Conservation (phyloP, 2,888 invertebrate species). For the Agrochola circellaris region DNA sequence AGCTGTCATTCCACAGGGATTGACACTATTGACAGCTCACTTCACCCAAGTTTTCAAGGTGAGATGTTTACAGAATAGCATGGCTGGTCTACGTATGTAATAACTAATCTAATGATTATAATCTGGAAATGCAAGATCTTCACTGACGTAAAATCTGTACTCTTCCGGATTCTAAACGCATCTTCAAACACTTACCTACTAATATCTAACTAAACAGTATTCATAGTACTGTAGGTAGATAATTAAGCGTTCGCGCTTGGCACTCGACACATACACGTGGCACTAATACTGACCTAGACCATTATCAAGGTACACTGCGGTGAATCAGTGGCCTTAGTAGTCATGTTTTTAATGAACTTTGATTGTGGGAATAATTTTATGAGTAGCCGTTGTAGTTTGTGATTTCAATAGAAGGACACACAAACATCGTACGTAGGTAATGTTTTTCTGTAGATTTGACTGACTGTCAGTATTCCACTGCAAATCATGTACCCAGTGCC, state of each 20-base stretch:
- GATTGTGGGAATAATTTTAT: constrained; percentile 23
- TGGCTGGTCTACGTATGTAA: too few species aligned
- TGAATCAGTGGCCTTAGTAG: constrained; percentile 52
- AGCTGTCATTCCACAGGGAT: too few species aligned
- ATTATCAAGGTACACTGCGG: constrained; percentile 50
- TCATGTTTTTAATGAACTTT: constrained; percentile 49
- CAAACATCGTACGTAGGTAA: neutral
- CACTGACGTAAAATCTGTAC: neutral
- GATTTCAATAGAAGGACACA: constrained; percentile 3
- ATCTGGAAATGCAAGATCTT: neutral
- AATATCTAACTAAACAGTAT: constrained; percentile 1
- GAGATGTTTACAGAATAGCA: too few species aligned
- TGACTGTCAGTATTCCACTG: neutral
- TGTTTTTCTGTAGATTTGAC: neutral
- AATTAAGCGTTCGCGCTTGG: constrained; percentile 50
- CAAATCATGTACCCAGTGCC: neutral
- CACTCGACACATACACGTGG: constrained; percentile 52
- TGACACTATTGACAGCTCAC: too few species aligned
- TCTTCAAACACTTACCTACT: constrained; percentile 5
- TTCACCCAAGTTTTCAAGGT: too few species aligned
- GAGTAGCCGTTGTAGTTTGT: neutral
- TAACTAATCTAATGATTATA: neutral
- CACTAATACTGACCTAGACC: constrained; percentile 52
- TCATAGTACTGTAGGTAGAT: constrained; percentile 30
- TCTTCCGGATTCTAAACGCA: constrained; percentile 17